Evolutionary conservation across 2,797 vertebrate genomes (phyloP).

Genomic region (Platyrinchus mystaceus): DNA sequence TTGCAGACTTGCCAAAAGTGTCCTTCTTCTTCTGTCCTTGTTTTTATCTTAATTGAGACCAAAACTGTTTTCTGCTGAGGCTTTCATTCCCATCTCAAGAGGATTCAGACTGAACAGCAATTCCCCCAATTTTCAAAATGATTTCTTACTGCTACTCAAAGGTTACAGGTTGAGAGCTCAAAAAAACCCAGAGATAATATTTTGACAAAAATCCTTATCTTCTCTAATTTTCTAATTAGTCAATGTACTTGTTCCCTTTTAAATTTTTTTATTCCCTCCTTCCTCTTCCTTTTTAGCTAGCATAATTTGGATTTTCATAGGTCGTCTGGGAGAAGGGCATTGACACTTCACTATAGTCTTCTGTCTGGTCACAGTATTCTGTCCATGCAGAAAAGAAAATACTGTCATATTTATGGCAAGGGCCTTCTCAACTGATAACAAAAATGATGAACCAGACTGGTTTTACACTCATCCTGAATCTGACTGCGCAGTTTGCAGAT

Average conservation of each 20-base stretch:
- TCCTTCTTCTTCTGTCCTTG: background rate
- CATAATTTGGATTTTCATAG: background rate
- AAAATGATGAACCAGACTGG: background rate
- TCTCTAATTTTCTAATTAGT: background rate
- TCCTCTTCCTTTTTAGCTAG: background rate
- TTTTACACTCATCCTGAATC: background rate
- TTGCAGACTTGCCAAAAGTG: background rate
- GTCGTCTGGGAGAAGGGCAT: background rate
- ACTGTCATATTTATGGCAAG: background rate
- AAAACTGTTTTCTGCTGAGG: background rate
- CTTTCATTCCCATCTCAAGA: background rate
- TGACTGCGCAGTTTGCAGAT: background rate
- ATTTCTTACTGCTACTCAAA: background rate
- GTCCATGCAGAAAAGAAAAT: background rate
- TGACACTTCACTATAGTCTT: background rate
- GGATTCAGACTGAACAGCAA: background rate
- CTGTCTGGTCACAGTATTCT: background rate
- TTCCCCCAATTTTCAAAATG: background rate
- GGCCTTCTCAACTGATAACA: background rate
- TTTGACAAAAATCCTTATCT: background rate
- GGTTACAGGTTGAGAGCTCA: background rate
- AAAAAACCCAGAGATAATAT: background rate
- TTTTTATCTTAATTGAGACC: background rate
- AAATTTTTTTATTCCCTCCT: fast-evolving
- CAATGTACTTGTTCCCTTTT: background rate